Percentiles rank a stretch among this genome's conserved stretches.
phyloP scores from a whole-genome alignment of 1,140 invertebrate species.

The Drosophila fuyamai region DNA sequence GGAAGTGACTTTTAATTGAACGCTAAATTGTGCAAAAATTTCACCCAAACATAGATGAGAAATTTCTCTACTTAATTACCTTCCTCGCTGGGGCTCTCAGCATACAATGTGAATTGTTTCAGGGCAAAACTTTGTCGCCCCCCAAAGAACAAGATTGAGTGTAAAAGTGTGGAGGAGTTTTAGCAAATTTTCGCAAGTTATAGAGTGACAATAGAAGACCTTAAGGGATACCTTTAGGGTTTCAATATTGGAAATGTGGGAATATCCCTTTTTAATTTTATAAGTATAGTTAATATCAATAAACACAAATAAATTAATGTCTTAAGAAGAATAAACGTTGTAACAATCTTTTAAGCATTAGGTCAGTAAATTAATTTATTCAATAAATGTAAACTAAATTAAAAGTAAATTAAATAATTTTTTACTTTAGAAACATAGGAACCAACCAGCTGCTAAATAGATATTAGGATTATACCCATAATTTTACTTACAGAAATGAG shows the following conservation, averaged over 20 bases:
- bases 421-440: too few relatives aligned
- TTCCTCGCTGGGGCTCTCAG: conserved; percentile 7
- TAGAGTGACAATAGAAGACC: neutral
- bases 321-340: too few relatives aligned
- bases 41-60: conserved; percentile 21
- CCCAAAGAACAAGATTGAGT: conserved; percentile 22
- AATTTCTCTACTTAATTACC: conserved; percentile 60
- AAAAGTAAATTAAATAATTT: too few relatives aligned
- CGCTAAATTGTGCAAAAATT: conserved; percentile 67
- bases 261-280: neutral
- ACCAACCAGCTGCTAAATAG: too few relatives aligned
- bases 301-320: too few relatives aligned
- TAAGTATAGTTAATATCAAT: too few relatives aligned
- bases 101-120: conserved; percentile 45
- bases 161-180: conserved; percentile 12
- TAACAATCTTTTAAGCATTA: too few relatives aligned
- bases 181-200: conserved; percentile 14
- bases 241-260: neutral
- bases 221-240: neutral
- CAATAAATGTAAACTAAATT: too few relatives aligned
- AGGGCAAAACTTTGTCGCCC: conserved; percentile 26
- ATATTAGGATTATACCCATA: too few relatives aligned
- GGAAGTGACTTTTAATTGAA: conserved; percentile 70
- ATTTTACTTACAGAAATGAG: too few relatives aligned
- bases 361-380: too few relatives aligned